These are phyloP conservation scores for Podargus strigoides DNA, from an alignment of 2,797 vertebrate genomes.

Conservation along the genomic window DNA sequence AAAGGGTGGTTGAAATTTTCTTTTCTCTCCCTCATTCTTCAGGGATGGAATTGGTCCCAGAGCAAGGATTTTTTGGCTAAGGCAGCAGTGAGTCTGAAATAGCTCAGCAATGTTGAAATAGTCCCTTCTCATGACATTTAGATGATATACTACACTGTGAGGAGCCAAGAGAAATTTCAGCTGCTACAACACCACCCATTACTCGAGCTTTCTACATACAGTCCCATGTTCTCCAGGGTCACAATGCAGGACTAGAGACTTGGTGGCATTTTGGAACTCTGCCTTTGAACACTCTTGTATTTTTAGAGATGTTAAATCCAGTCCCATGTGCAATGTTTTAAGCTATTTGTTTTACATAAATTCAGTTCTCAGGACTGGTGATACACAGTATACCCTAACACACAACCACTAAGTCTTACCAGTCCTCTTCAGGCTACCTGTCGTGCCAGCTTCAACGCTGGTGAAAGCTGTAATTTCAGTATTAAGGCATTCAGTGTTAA, in stretches of 20 bases:
- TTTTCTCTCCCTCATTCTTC: neutral
- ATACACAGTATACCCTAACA: neutral
- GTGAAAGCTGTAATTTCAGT: neutral
- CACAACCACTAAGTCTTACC: neutral
- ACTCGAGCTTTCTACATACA: neutral
- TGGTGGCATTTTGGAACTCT: neutral
- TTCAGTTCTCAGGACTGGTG: neutral
- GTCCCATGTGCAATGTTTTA: neutral
- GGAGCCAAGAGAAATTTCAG: slow-evolving; percentile 1
- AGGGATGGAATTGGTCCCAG: slow-evolving; percentile 9
- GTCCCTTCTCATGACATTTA: slow-evolving; percentile 48
- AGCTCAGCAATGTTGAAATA: neutral
- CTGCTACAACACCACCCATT: neutral
- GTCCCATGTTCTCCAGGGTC: neutral
- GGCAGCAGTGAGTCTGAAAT: slow-evolving; percentile 31
- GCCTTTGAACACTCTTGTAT: neutral
- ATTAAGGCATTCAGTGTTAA: neutral
- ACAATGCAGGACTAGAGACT: neutral
- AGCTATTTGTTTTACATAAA: neutral
- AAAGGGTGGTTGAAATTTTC: neutral
- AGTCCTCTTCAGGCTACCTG: neutral
- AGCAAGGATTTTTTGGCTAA: slow-evolving; percentile 37
- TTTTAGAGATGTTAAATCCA: slow-evolving; percentile 27
- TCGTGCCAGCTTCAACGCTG: neutral
- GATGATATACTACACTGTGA: neutral